Evolutionary conservation across 1,140 invertebrate genomes (phyloP).

Genomic region (Bursaphelenchus mucronatus): DNA sequence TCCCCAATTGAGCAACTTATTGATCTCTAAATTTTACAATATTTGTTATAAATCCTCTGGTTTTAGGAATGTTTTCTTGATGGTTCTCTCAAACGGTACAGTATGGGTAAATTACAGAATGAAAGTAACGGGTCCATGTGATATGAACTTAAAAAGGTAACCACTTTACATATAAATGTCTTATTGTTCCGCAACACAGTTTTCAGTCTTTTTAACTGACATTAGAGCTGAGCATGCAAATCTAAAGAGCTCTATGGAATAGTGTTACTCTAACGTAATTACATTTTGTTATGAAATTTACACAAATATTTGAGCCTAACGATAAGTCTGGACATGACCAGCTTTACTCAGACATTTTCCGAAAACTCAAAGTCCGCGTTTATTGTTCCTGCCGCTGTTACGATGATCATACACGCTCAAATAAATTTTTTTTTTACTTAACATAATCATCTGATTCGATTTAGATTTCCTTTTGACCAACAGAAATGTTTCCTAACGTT

Average conservation of each 20-base stretch:
- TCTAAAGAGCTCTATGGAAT: too few relatives aligned
- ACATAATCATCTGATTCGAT: background rate
- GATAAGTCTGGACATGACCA: too few relatives aligned
- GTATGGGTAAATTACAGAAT: slow-evolving; percentile 60
- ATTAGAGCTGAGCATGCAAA: too few relatives aligned
- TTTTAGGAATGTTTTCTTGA: slow-evolving; percentile 58
- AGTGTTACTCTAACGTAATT: too few relatives aligned
- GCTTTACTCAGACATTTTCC: too few relatives aligned
- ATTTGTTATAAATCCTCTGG: slow-evolving; percentile 7
- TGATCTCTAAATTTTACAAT: background rate
- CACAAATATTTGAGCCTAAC: too few relatives aligned
- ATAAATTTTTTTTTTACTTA: too few relatives aligned
- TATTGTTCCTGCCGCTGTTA: too few relatives aligned
- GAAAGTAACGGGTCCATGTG: slow-evolving; percentile 57
- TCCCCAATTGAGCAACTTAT: too few relatives aligned
- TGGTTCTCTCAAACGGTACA: slow-evolving; percentile 60
- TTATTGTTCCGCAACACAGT: background rate
- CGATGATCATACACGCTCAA: background rate
- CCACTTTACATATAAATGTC: background rate
- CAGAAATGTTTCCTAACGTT: slow-evolving; percentile 59
- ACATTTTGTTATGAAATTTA: too few relatives aligned
- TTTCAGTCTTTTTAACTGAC: too few relatives aligned
- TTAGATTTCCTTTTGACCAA: slow-evolving; percentile 53
- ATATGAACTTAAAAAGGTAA: slow-evolving; percentile 58
- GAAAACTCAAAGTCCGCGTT: too few relatives aligned